These are phyloP conservation scores for Tanypteryx hageni DNA, from an alignment of 2,888 invertebrate species.

Conservation along the genomic window DNA sequence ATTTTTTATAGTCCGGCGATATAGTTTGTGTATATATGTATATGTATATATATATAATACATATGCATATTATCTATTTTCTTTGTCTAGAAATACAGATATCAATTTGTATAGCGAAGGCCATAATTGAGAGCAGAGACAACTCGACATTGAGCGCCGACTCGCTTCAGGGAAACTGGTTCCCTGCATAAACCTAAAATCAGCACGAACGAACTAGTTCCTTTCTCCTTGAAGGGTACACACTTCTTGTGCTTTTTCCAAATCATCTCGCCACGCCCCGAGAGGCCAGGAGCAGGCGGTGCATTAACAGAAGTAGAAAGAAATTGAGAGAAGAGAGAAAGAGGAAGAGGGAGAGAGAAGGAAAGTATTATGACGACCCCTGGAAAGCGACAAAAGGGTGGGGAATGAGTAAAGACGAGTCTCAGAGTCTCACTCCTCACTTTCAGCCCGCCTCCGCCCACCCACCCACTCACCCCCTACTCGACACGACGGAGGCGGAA, in stretches of 20 bases:
- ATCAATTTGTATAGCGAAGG: too few relatives aligned
- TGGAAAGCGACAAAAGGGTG: not conserved
- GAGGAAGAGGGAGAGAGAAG: not conserved
- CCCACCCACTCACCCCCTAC: not conserved
- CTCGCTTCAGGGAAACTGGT: conserved; percentile 4
- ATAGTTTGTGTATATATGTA: too few relatives aligned
- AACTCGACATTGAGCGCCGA: not conserved
- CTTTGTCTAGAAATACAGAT: too few relatives aligned
- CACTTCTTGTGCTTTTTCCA: conserved; percentile 40
- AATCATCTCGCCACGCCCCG: conserved; percentile 1
- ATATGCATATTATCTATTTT: too few relatives aligned
- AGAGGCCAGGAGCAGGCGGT: conserved; percentile 12
- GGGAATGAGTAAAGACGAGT: not conserved
- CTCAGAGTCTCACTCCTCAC: not conserved
- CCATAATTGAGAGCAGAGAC: too few relatives aligned
- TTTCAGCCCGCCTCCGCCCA: not conserved
- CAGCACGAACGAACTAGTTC: not conserved
- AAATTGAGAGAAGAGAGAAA: not conserved
- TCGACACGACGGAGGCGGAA: conserved; percentile 36
- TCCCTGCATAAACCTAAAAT: not conserved
- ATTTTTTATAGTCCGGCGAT: too few relatives aligned
- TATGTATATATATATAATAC: too few relatives aligned
- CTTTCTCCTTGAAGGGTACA: not conserved
- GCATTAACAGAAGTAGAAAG: not conserved
- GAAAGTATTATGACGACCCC: conserved; percentile 13